These are phyloP conservation scores for Limnephilus lunatus DNA, from an alignment of 2,888 invertebrate species.

Conservation along the genomic window DNA sequence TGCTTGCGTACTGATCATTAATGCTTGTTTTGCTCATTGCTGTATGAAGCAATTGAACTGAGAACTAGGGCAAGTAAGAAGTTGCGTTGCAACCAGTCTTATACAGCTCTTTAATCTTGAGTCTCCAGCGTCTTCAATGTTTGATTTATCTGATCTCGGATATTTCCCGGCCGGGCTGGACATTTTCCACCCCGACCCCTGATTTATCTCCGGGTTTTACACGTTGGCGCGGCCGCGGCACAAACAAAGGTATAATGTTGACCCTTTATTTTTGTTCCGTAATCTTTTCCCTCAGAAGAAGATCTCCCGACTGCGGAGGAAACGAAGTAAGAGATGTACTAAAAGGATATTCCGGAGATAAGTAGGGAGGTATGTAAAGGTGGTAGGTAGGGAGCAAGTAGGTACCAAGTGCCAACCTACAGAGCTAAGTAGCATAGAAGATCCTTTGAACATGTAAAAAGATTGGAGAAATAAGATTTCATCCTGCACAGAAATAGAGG, in stretches of 20 bases:
- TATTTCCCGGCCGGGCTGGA: constrained; percentile 15
- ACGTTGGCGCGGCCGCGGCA: constrained; percentile 32
- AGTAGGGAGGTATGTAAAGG: background rate
- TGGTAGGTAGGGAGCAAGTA: background rate
- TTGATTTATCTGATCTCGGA: constrained; percentile 42
- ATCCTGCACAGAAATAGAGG: too few relatives aligned
- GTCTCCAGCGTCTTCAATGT: constrained; percentile 4
- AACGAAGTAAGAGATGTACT: background rate
- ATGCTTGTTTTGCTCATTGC: too few relatives aligned
- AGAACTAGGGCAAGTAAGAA: background rate
- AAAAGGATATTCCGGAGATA: constrained; percentile 15
- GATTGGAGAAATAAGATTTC: background rate
- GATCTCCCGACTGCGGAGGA: constrained; percentile 22
- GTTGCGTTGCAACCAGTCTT: background rate
- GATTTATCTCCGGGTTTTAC: constrained; percentile 32
- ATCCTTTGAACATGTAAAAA: background rate
- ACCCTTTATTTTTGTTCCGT: constrained; percentile 29
- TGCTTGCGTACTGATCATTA: too few relatives aligned
- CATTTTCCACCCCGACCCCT: constrained; percentile 26
- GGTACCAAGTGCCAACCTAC: background rate
- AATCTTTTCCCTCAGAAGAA: constrained; percentile 19
- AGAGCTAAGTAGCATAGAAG: background rate
- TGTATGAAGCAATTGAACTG: background rate
- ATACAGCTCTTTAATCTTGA: background rate
- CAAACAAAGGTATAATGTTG: constrained; percentile 34